Conservation (phyloP, 2,888 invertebrate species). For the Blastobasis adustella region DNA sequence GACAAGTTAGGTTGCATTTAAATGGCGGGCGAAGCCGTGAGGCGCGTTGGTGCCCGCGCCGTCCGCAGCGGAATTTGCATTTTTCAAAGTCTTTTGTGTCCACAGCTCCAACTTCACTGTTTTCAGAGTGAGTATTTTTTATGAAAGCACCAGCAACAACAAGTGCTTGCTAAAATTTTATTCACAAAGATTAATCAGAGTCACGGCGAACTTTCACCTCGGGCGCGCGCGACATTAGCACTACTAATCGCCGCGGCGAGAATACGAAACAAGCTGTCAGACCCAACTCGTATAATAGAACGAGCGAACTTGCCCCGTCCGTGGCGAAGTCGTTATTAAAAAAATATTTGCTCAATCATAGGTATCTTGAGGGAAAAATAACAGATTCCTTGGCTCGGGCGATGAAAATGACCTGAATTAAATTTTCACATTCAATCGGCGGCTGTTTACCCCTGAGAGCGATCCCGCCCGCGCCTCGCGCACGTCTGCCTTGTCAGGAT, state of each 20-base stretch:
- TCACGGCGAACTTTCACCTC: slow-evolving; percentile 24
- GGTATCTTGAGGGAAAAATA: slow-evolving; percentile 53
- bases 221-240: slow-evolving; percentile 26
- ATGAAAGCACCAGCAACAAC: slow-evolving; percentile 14
- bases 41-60: slow-evolving; percentile 13
- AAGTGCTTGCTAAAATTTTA: slow-evolving; percentile 14
- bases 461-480: slow-evolving; percentile 32
- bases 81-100: slow-evolving; percentile 48
- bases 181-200: slow-evolving; percentile 24
- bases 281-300: neutral
- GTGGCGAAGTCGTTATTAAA: neutral
- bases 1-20: slow-evolving; percentile 61
- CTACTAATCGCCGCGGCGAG: slow-evolving; percentile 12
- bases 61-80: slow-evolving; percentile 41
- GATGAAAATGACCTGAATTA: slow-evolving; percentile 67
- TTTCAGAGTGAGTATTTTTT: slow-evolving; percentile 18
- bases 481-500: slow-evolving; percentile 34
- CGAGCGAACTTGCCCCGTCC: neutral
- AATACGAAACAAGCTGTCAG: slow-evolving; percentile 6
- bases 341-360: slow-evolving; percentile 32
- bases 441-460: slow-evolving; percentile 59
- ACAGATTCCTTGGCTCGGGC: slow-evolving; percentile 51
- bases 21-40: slow-evolving; percentile 37
- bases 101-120: slow-evolving; percentile 24
- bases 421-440: slow-evolving; percentile 71